Percentiles rank a stretch among this genome's conserved stretches.
Evolutionary conservation across 2,113 vertebrate species (phyloP).

Genomic region (Equus quagga): DNA sequence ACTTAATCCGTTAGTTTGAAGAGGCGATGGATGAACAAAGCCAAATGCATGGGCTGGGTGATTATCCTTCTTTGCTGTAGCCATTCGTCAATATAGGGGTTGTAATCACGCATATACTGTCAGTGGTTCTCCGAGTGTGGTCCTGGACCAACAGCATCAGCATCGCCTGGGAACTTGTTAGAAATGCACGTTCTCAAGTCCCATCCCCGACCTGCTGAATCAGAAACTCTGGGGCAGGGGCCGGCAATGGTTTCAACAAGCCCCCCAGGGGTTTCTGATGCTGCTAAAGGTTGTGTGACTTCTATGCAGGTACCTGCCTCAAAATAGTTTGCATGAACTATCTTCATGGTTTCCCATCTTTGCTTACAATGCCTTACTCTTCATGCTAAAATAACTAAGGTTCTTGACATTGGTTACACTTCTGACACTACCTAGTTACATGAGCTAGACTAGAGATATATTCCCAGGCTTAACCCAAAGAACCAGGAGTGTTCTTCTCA

Average conservation of each 20-base stretch:
- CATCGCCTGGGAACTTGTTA: not conserved
- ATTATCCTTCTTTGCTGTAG: not conserved
- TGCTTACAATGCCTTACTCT: not conserved
- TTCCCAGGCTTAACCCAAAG: not conserved
- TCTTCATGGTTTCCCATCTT: not conserved
- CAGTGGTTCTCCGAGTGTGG: not conserved
- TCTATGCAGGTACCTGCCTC: not conserved
- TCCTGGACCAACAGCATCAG: not conserved
- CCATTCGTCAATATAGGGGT: not conserved
- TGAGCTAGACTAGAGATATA: not conserved
- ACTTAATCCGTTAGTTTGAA: not conserved
- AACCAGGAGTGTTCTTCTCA: not conserved
- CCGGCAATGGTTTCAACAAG: not conserved
- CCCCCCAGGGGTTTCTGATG: not conserved
- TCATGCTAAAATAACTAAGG: not conserved
- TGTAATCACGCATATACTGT: not conserved
- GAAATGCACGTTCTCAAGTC: not conserved
- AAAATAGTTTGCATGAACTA: not conserved
- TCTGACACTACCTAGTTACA: not conserved
- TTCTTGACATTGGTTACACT: not conserved
- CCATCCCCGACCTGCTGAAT: not conserved
- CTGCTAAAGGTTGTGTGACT: not conserved
- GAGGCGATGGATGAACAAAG: not conserved
- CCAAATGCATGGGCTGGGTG: not conserved
- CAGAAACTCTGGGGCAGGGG: not conserved